A percentile compares a stretch with the other conserved stretches of the same genome.
phyloP scores from a whole-genome alignment of 2,113 vertebrate species.

The Nothoprocta perdicaria region DNA sequence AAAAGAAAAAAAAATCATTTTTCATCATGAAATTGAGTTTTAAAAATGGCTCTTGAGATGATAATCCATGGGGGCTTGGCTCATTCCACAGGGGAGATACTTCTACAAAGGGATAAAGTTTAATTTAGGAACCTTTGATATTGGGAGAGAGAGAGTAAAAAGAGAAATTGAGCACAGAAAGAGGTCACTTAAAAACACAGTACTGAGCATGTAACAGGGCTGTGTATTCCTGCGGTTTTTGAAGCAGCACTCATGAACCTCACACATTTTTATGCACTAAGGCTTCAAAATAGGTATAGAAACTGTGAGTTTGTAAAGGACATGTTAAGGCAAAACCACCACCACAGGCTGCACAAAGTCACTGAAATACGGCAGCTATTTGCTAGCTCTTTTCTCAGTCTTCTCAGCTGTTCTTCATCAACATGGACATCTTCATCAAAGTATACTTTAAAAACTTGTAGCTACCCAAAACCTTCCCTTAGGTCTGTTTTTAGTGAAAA shows the following conservation, averaged over 20 bases:
- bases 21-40: background rate
- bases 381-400: background rate
- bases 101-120: background rate
- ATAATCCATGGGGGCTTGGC: background rate
- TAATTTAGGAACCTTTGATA: background rate
- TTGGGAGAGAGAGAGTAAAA: background rate
- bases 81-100: background rate
- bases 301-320: background rate
- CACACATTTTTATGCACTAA: fast-evolving
- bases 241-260: background rate
- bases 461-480: background rate
- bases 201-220: background rate
- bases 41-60: background rate
- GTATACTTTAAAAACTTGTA: background rate
- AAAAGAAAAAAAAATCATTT: background rate
- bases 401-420: background rate
- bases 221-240: background rate
- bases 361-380: background rate
- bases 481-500: background rate
- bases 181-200: background rate
- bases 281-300: background rate
- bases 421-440: background rate
- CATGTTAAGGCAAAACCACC: background rate
- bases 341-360: background rate
- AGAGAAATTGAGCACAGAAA: background rate